A percentile compares a stretch with the other conserved stretches of the same genome.
These are phyloP conservation scores for Sternotherus odoratus DNA, from an alignment of 2,797 vertebrate genomes.

Conservation along the genomic window DNA sequence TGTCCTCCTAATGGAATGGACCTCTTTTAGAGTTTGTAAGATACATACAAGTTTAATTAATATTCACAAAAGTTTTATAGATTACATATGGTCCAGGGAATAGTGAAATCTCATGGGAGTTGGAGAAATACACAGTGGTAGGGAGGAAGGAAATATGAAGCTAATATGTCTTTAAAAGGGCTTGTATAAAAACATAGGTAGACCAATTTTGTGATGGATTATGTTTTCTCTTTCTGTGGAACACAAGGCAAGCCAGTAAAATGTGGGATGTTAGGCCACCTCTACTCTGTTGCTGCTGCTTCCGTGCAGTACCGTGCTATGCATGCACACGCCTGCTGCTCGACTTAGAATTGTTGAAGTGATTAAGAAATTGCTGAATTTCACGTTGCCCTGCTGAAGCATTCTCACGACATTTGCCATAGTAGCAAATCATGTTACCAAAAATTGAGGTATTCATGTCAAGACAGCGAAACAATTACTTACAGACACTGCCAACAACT, in stretches of 20 bases:
- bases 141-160: neutral
- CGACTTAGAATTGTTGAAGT: slow-evolving; percentile 27
- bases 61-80: neutral
- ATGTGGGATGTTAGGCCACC: neutral
- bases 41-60: neutral
- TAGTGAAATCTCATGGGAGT: neutral
- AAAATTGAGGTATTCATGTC: slow-evolving; percentile 51
- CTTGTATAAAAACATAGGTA: neutral
- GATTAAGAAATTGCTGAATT: slow-evolving; percentile 31
- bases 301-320: neutral
- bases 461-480: slow-evolving; percentile 33
- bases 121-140: neutral
- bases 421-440: slow-evolving; percentile 34
- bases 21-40: slow-evolving; percentile 22
- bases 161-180: slow-evolving; percentile 38
- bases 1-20: slow-evolving; percentile 5
- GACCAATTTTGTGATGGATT: neutral
- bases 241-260: slow-evolving; percentile 55
- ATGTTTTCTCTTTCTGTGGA: neutral
- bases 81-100: neutral
- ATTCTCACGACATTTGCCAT: slow-evolving; percentile 45
- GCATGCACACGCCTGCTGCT: neutral
- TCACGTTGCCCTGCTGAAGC: slow-evolving; percentile 40
- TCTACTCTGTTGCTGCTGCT: neutral
- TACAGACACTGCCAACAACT: neutral